phyloP scores from a whole-genome alignment of 2,113 vertebrate genomes.

The Fulmarus glacialis region DNA sequence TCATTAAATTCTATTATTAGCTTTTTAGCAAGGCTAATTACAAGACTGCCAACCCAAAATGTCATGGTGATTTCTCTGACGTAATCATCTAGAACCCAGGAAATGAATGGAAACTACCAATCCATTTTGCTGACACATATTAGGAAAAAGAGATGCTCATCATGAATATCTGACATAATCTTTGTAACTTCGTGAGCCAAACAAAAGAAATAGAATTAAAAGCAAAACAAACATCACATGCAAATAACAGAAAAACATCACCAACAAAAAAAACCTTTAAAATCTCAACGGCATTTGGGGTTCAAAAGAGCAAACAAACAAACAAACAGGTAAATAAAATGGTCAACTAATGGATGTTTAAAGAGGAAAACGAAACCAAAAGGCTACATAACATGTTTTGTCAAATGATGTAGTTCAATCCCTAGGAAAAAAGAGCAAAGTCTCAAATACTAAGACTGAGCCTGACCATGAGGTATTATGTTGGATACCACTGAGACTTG shows the following conservation, averaged over 20 bases:
- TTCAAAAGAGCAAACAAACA: not conserved
- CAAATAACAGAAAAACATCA: not conserved
- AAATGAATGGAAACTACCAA: slow-evolving; percentile 18
- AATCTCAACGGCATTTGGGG: not conserved
- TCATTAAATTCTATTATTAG: not conserved
- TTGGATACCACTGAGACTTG: not conserved
- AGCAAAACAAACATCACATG: not conserved
- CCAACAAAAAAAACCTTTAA: not conserved
- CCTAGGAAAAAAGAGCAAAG: not conserved
- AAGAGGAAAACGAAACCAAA: not conserved
- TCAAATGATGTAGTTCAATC: not conserved
- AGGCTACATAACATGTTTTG: not conserved
- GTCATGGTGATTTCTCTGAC: slow-evolving; percentile 5
- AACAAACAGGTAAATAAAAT: not conserved
- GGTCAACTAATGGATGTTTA: not conserved
- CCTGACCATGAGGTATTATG: not conserved
- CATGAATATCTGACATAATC: not conserved
- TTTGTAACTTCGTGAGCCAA: not conserved
- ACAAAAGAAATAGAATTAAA: not conserved
- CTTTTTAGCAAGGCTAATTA: not conserved
- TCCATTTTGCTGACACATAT: not conserved
- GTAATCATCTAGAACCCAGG: not conserved
- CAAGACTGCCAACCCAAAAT: not conserved
- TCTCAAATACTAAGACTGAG: not conserved
- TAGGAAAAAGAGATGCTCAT: not conserved